Conservation (phyloP, 2,113 vertebrate species). For the Echinops telfairi region DNA sequence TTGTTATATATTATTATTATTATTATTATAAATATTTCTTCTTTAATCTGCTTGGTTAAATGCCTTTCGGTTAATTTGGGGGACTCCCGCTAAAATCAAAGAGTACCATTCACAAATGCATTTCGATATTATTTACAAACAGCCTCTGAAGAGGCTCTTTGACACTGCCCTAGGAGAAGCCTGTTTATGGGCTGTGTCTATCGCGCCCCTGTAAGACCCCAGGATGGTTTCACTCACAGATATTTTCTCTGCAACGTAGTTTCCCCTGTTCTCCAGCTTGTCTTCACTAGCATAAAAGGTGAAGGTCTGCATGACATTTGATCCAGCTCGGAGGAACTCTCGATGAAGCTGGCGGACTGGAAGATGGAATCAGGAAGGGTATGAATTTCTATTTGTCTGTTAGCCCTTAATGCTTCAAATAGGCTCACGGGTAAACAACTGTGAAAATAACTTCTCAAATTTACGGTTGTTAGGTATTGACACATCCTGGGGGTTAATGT, state of each 20-base stretch:
- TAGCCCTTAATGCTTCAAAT: neutral
- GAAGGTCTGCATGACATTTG: slow-evolving; percentile 97
- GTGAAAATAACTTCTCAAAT: neutral
- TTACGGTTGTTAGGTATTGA: neutral
- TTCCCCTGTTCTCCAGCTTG: slow-evolving; percentile 97
- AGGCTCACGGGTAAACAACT: neutral
- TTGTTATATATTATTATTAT: no score
- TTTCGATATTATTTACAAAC: neutral
- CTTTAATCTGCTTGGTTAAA: slow-evolving; percentile 36
- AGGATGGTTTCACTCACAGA: slow-evolving; percentile 88
- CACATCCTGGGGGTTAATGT: neutral
- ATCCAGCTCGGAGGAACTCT: slow-evolving; percentile 96
- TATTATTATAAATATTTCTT: no score
- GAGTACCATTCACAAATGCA: neutral
- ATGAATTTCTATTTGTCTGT: neutral
- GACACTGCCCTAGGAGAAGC: neutral
- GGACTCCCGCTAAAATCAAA: neutral
- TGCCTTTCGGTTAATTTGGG: neutral
- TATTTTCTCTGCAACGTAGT: slow-evolving; percentile 91
- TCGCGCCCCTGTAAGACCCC: neutral
- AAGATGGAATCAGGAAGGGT: slow-evolving; percentile 11
- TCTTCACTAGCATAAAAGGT: slow-evolving; percentile 99
- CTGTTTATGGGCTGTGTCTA: neutral
- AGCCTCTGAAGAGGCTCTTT: neutral
- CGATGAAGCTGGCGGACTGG: slow-evolving; percentile 97